Percentiles rank a stretch among this genome's conserved stretches.
Conservation (phyloP, 2,888 invertebrate genomes). For the Xestia c-nigrum region DNA sequence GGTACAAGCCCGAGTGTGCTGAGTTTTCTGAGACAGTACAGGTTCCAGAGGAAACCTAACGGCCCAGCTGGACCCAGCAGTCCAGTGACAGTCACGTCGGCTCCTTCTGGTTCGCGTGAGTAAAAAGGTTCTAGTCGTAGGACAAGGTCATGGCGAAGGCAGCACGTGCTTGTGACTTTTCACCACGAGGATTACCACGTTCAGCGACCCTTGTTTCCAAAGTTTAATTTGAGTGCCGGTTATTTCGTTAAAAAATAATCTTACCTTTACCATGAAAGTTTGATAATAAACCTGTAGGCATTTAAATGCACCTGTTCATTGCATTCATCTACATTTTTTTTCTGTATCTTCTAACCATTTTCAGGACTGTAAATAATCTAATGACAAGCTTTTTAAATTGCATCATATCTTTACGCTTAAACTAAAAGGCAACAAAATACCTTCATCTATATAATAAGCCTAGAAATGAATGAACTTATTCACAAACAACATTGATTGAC, state of each 20-base stretch:
- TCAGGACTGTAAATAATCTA: neutral
- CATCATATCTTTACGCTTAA: constrained; percentile 25
- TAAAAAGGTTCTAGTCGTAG: constrained; percentile 61
- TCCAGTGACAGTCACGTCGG: constrained; percentile 79
- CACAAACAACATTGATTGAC: constrained; percentile 16
- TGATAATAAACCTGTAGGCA: neutral
- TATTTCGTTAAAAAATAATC: constrained; percentile 29
- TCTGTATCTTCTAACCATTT: neutral
- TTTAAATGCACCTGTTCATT: neutral
- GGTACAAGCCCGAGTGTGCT: constrained; percentile 90
- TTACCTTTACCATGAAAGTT: constrained; percentile 23
- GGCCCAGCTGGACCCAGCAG: constrained; percentile 79
- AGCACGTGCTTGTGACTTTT: constrained; percentile 72
- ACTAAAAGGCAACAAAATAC: constrained; percentile 15
- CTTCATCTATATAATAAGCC: neutral
- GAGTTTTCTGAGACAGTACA: constrained; percentile 92
- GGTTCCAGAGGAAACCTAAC: constrained; percentile 92
- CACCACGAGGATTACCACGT: constrained; percentile 73
- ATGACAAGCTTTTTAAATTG: neutral
- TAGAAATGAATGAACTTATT: neutral
- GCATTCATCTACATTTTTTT: neutral
- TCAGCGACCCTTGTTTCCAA: constrained; percentile 72
- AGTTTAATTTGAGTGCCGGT: constrained; percentile 68
- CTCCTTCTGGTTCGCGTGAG: constrained; percentile 85
- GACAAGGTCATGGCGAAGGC: constrained; percentile 41